Percentiles rank a stretch among this genome's conserved stretches.
Conservation (phyloP, 37 sponge, comb jelly and placozoan genomes). For the Geodia barretti region DNA sequence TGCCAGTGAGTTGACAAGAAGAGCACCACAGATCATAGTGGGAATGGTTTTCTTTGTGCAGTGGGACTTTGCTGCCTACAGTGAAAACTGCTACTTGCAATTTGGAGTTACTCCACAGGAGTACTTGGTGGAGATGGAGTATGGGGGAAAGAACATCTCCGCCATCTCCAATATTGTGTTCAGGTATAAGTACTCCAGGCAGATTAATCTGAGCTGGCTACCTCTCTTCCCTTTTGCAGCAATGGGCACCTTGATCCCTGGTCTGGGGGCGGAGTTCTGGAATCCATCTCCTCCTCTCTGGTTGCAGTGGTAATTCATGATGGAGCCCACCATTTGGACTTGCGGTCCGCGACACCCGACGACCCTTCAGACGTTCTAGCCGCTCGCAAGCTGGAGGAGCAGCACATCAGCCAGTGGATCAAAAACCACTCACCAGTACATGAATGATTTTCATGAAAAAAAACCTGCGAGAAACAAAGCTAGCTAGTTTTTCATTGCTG, state of each 20-base stretch:
- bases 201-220: background rate
- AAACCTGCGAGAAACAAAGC: background rate
- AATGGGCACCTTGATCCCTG: conserved; percentile 97
- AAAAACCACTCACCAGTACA: background rate
- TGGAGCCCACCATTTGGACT: conserved; percentile 96
- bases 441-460: background rate
- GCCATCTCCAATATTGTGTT: conserved; percentile 85
- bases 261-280: conserved; percentile 87
- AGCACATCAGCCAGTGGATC: conserved; percentile 64
- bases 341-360: conserved; percentile 47
- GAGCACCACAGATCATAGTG: background rate
- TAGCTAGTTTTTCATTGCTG: background rate
- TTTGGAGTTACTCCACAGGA: conserved; percentile 53
- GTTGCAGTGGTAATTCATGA: conserved; percentile 79
- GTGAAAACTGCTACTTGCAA: conserved; percentile 30
- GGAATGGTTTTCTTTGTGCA: conserved; percentile 3
- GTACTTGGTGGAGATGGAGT: conserved; percentile 30
- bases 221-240: conserved; percentile 19
- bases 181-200: no score
- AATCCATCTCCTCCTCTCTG: conserved; percentile 65
- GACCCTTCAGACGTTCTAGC: conserved; percentile 62
- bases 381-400: conserved; percentile 51
- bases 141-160: conserved; percentile 70
- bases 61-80: conserved; percentile 57
- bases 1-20: conserved; percentile 29